These are phyloP conservation scores for Nycticorax nycticorax DNA, from an alignment of 2,113 vertebrate genomes.

Conservation along the genomic window DNA sequence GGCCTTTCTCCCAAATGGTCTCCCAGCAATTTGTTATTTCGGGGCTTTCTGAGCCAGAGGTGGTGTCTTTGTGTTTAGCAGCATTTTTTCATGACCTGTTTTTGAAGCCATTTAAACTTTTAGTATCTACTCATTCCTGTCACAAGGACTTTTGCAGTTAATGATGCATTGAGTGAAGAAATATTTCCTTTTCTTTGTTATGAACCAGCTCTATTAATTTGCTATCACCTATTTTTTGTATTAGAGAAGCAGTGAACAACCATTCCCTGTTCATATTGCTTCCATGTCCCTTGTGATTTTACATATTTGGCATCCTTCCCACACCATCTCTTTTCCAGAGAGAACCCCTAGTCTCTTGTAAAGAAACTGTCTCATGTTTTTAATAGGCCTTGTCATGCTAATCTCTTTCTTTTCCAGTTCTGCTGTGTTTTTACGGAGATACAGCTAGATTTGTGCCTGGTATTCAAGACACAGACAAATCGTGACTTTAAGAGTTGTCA, in stretches of 20 bases:
- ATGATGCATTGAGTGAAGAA: background rate
- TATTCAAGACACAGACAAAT: background rate
- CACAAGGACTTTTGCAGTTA: background rate
- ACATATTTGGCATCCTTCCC: background rate
- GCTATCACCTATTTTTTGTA: background rate
- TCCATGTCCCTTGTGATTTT: background rate
- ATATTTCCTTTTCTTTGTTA: background rate
- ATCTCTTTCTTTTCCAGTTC: background rate
- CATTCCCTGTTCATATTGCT: background rate
- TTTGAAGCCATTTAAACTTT: background rate
- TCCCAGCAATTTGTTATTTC: background rate
- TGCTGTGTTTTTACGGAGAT: background rate
- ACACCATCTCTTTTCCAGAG: background rate
- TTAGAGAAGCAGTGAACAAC: background rate
- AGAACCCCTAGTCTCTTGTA: background rate
- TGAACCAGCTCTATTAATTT: background rate
- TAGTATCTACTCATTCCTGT: background rate
- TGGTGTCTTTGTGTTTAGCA: background rate
- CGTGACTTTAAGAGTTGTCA: background rate
- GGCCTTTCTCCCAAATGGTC: background rate
- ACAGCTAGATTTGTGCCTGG: background rate
- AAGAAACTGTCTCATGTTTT: background rate
- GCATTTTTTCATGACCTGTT: background rate
- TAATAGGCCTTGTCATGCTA: background rate
- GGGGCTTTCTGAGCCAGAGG: background rate